A percentile compares a stretch with the other conserved stretches of the same genome.
phyloP scores from a whole-genome alignment of 1,140 invertebrate species.

The Brachionus paranguensis region DNA sequence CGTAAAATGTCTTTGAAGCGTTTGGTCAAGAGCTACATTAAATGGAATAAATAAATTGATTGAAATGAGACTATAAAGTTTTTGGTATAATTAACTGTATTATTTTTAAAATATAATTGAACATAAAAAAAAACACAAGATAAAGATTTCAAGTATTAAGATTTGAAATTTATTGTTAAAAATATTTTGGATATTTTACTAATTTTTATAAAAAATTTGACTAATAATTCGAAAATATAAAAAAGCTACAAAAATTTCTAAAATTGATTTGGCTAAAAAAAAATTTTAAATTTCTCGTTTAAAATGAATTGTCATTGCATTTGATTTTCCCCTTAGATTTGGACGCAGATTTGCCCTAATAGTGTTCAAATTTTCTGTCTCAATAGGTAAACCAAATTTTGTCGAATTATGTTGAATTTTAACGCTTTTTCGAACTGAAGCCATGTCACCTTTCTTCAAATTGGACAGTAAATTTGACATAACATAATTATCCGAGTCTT shows the following conservation, averaged over 20 bases:
- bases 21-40: too few relatives aligned
- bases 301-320: neutral
- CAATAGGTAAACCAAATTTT: neutral
- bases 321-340: neutral
- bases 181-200: too few relatives aligned
- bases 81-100: too few relatives aligned
- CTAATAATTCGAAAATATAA: neutral
- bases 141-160: too few relatives aligned
- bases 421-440: neutral
- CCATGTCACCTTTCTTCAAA: slow-evolving; percentile 10
- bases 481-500: neutral
- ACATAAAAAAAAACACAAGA: too few relatives aligned
- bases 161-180: too few relatives aligned
- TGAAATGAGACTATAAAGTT: too few relatives aligned
- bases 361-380: neutral
- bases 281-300: neutral
- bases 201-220: neutral
- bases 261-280: neutral
- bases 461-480: neutral
- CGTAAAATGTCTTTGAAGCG: too few relatives aligned
- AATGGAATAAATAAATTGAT: too few relatives aligned
- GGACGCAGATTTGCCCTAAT: neutral
- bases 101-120: too few relatives aligned
- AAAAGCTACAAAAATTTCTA: neutral
- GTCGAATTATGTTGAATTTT: neutral